Evolutionary conservation across 2,888 invertebrate genomes (phyloP), one percentile per base, ranked within the genome.

Genomic region (Parochlus steinenii): DNA sequence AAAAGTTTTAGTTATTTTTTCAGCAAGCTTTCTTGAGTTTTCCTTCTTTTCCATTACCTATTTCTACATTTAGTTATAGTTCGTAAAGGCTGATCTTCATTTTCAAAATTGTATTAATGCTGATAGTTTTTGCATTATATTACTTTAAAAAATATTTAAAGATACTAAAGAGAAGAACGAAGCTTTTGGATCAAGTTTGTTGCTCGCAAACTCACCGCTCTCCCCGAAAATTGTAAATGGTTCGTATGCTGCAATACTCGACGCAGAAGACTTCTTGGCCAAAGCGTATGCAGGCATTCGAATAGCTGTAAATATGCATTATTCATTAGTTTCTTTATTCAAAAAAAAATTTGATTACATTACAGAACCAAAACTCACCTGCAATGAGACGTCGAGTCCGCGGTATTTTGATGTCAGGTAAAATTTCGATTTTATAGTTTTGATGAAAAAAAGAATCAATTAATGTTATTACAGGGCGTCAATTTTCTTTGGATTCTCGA

Each of bases 211-310:
- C 58, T 86, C 87, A 3, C 93, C 93, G 2, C 85, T 87, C 79
- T 90, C 90, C 5, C 95, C 95, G 1, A 95, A 93, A 63, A 82
- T 95, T 33, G 87, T 92, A 3, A 89, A 92, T 47, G 90, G 87
- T 4, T 89, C 86, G 31, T 90, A 87, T 56, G 89, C 80, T 0
- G 90, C 89, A 17, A 79, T 90, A 41, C 85, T 85, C 47, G 89
- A 90, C 51, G 50, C 58, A 2, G 58, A 59, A 29, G 60, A 59
- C 39, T 60, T 59, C 43, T 47, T 59, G 39, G 54, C 58, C 25
- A 60, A 59, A 42, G 55, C 56, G 16, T 60, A 58, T 42, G 56
- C 58, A 2, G 58, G 58, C 11, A 50, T 60, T 33, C 42, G 58
- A 39, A 54, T 58, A 37, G 52, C 54, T 38, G 58, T 59, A 44